Evolutionary conservation across 23 tunicate genomes (phyloP), one percentile per base, ranked within the genome.

Genomic region (Halocynthia aurantium): DNA sequence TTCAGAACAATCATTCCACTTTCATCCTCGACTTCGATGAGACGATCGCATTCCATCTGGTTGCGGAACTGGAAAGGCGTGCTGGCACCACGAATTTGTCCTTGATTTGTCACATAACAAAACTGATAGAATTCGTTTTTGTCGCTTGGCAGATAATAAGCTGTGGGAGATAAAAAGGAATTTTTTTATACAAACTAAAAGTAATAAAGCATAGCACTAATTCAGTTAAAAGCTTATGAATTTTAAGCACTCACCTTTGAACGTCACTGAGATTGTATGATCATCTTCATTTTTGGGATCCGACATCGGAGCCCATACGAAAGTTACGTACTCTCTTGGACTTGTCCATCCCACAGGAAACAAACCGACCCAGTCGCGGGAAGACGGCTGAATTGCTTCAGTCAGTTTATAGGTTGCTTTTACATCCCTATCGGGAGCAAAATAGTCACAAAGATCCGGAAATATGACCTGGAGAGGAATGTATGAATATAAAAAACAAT

Each of bases 281-380:
- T 80, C 80, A 20, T 68, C 76, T n/a, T 57, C 17, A 19, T 8
- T 44, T 10, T 17, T 52, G 2, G n/a, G 57, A 5, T 40, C 67
- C n/a, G 82, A 81, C 62, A 77, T 87, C 6, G 96, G 85, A 44
- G 96, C 85, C 96, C 96, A 89, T 18, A 89, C 81, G 55, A 77
- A 89, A 9, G 96, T 89, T 60, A 72, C 60, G 57, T 89, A 89
- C n/a, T 89, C 96, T 76, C 96, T 58, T 11, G 96, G 82, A 61
- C 85, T 89, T 19, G 88, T 87, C 96, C 96, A 89, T 20, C 96
- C 96, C 57, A 89, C 96, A 62, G 83, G 75, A 80, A 84, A 89
- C 15, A 89, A 80, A 8, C 96, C 96, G 20, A 89, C 66, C 96
- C 96, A 89, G 55, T 89, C 96, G 12, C 96, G 58, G 10, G 96